Evolutionary conservation across 1,140 invertebrate species (phyloP), one percentile per base, ranked within the genome.

Genomic region (Pectinophora gossypiella): DNA sequence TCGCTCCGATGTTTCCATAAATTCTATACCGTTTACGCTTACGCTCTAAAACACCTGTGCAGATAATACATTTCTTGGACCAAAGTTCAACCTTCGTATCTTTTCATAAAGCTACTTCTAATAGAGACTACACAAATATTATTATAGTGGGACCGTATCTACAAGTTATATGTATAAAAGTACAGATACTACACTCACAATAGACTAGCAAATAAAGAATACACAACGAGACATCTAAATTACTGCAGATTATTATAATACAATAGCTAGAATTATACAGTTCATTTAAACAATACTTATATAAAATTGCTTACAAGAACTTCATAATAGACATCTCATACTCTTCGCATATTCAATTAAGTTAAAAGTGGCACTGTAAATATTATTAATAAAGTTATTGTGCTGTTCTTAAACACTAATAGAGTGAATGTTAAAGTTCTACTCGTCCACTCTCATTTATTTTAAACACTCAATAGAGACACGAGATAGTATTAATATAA

Each of bases 11-110:
- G 5, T 27, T 51, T 10, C 20, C 48, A 52, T 32, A 40, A 54
- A 54, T 57, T 59, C 56, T 57, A 49, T 27, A 50, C 49, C 54
- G 51, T 61, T 12, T 20, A n/a, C n/a, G n/a, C 64, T 72, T 72
- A 72, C 50, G 23, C 22, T 47, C 78, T 85, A 82, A 64, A 66
- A 81, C 71, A 79, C 76, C 68, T 71, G 72, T 82, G 80, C 75
- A 75, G 63, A 62, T 72, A 71, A 75, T 83, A 78, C 71, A 74
- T 72, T 76, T 80, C 72, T 86, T 86, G 82, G 82, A 86, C 82
- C 82, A 86, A 84, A 84, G 67, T 84, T 86, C 82, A 86, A 86
- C 82, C 82, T 83, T 85, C 75, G 70, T 54, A 59, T 76, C 71
- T 56, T 67, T 62, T 68, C 63, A 66, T 68, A 66, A 45, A 49